Evolutionary conservation across 2,797 vertebrate genomes (phyloP), one percentile per base, ranked within the genome.

Genomic region (Rhynchotus rufescens): DNA sequence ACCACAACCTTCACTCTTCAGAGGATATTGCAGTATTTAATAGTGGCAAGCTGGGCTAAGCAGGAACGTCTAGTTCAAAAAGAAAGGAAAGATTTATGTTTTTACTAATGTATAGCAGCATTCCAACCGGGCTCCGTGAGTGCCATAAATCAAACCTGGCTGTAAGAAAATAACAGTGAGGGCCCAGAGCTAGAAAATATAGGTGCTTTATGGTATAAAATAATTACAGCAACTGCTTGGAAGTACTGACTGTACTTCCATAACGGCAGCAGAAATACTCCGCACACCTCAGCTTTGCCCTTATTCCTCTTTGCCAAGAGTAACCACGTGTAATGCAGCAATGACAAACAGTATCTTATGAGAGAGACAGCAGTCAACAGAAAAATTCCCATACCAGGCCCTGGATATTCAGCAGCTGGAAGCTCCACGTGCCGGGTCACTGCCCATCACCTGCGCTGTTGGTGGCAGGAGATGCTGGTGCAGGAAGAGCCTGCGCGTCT

Each of bases 381-480:
- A 79, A 45, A 84, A 84, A 75, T 10, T 52, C 15, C 52, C 6
- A 0, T 6, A 34, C 49, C 17, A 23, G 49, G 40, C n/a, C 64
- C 28, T 14, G 11, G n/a, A 34, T 20, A 28, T 47, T 64, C 64
- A 25, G 36, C 12, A 79, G 2, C 3, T 11, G 23, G 38, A 40
- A 68, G 80, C 67, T 0, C 5, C 9, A 17, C 4, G 3, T 0
- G 14, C 0, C 2, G 4, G 11, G 16, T 0, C 1, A 0, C 4
- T 42, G 42, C 6, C 49, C 36, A 36, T 36, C 36, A 36, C 36
- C 36, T 36, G 36, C 36, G 13, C 2, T 2, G 49, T 21, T 32
- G 12, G 4, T 0, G 30, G 28, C 4, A 79, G 42, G 22, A 1
- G 9, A 11, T 3, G 2, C 22, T 1, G 0, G 1, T 0, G 15